Conservation (phyloP, 2,888 invertebrate species). For the Nomada lathburiana region DNA sequence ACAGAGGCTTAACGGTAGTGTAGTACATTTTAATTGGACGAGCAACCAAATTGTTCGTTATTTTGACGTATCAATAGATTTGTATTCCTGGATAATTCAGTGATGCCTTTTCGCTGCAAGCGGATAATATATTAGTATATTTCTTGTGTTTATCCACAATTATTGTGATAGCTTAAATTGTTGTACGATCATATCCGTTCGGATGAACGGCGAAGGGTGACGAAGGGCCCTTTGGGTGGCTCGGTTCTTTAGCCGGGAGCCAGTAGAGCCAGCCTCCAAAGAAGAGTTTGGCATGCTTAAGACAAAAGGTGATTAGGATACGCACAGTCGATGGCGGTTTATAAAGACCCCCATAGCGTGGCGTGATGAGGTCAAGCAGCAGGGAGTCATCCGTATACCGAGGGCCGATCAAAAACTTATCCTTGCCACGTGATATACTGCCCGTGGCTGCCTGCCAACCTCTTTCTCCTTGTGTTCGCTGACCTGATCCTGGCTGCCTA, state of each 20-base stretch:
- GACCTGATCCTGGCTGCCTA: slow-evolving; percentile 62
- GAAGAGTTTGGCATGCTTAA: slow-evolving; percentile 75
- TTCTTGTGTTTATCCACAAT: too few relatives aligned
- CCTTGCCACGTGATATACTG: slow-evolving; percentile 80
- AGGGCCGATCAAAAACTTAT: slow-evolving; percentile 82
- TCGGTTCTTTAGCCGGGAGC: slow-evolving; percentile 28
- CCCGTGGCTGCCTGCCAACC: slow-evolving; percentile 72
- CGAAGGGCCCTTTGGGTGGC: slow-evolving; percentile 26
- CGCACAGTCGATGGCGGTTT: slow-evolving; percentile 78
- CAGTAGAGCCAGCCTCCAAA: slow-evolving; percentile 23
- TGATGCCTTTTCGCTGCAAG: too few relatives aligned
- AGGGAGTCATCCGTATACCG: slow-evolving; percentile 80
- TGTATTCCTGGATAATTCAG: too few relatives aligned
- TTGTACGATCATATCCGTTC: background rate
- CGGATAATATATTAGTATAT: too few relatives aligned
- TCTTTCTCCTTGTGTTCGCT: slow-evolving; percentile 55
- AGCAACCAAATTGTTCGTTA: too few relatives aligned
- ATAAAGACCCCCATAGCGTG: slow-evolving; percentile 83
- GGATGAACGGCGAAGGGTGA: slow-evolving; percentile 4
- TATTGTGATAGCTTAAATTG: too few relatives aligned
- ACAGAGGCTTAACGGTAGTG: background rate
- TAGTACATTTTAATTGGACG: too few relatives aligned
- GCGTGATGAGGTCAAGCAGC: slow-evolving; percentile 84
- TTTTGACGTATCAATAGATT: too few relatives aligned
- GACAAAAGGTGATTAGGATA: slow-evolving; percentile 83